Evolutionary conservation across 2,888 invertebrate genomes (phyloP), one percentile per base, ranked within the genome.

Genomic region (Troides helena): DNA sequence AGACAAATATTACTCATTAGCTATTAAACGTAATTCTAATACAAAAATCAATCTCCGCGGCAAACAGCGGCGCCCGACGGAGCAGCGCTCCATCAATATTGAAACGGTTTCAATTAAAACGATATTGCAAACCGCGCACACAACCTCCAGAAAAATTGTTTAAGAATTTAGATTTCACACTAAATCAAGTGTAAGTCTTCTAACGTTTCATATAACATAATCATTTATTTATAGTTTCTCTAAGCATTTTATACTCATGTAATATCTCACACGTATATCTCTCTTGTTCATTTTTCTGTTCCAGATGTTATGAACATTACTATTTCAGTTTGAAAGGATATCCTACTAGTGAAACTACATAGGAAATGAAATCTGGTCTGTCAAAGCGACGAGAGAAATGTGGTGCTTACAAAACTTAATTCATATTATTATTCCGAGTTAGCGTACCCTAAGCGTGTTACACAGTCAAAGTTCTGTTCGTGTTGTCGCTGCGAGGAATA

Each of bases 71-170:
- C 53, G 58, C 65, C 50, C 60, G 60, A 7, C 53, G 25, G 59
- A 60, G 60, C 50, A 66, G 50, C 50, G 66, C 36, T 59, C 30
- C 30, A 53, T 50, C 59, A 66, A 50, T 66, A 50, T 50, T 66
- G 50, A 30, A 53, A 60, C 59, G 53, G 21, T 60, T 60, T 66
- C 66, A 66, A 66, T 66, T 66, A 60, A 66, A 60, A 60, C 60
- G 60, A 50, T 66, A 66, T 66, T 66, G 66, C 53, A 53, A 25
- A 53, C 50, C n/a, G 60, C 21, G 66, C 50, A 60, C 36, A 60
- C 66, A 60, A 50, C 60, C 21, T 59, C 14, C 17, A 17, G 36
- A 60, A 59, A 66, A 60, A 66, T 60, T 36, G 60, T 60, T 66
- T 65, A 65, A 53, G 18, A 46, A 46, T 46, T 66, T 58, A 23